Evolutionary conservation across 2,113 vertebrate species (phyloP), one percentile per base, ranked within the genome.

Genomic region (Hylia prasina): DNA sequence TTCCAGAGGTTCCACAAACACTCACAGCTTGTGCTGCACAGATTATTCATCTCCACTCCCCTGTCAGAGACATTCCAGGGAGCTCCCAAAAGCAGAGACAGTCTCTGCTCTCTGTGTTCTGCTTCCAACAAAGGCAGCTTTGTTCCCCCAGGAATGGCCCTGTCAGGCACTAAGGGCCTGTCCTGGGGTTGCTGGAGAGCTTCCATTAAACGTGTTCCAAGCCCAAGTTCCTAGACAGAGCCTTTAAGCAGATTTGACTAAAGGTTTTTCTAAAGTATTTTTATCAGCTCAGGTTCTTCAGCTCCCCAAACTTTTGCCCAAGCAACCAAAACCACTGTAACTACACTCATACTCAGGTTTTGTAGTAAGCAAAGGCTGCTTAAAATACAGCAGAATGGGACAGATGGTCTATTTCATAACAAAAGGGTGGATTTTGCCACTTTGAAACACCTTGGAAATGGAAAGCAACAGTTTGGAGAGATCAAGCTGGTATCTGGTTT

Each of bases 141-240:
- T 98, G 98, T 98, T 91, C 90, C 78, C 56, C 27, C 91, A 96
- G 94, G 84, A 96, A 92, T 16, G 77, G 92, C 94, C 88, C 90
- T 78, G 96, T 90, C 93, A 72, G 56, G 95, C 87, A 77, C 37
- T 11, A 15, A 35, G 15, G 79, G 66, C 97, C 93, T 90, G 28
- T 94, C 97, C 82, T 51, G 76, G 87, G 37, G 72, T 15, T 94
- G 87, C 91, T 92, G 90, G 65, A 95, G 82, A 96, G 63, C 6
- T 86, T 93, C 97, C 96, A 94, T 13, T 51, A 50, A 80, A 50
- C 66, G 21, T 50, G 66, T 42, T 82, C 84, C 47, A 82, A 93
- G 86, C 18, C 87, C 54, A 83, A 96, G 94, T 73, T 93, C 87
- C 94, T 19, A 82, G 69, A 98, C 17, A 96, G 31, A 91, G 91